Evolutionary conservation across 2,888 invertebrate genomes (phyloP), one percentile per base, ranked within the genome.

Genomic region (Merodon equestris): DNA sequence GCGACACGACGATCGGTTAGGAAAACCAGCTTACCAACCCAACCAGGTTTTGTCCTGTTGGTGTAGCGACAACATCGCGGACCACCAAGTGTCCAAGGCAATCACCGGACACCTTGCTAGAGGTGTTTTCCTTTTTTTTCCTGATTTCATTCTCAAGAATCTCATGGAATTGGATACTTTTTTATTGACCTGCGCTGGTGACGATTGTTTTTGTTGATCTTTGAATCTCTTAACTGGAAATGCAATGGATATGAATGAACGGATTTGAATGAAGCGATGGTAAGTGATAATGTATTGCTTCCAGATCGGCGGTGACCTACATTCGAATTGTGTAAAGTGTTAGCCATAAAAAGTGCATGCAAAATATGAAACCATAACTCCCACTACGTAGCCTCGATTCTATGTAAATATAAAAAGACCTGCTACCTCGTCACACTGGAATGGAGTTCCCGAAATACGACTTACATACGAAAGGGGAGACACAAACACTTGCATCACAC

Each of bases 1-100:
- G 73, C 48, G 56, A 64, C 68, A 79, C 73, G 73, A 68, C 73
- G 68, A 54, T 27, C 27, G 27, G 27, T 56, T 64, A 64, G 64
- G 9, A 54, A 51, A 77, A 77, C 77, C 77, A 67, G 77, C 61
- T 77, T 47, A 1, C 60, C 27, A 27, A 70, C 2, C 60, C 27
- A 27, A 70, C 74, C 74, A 63, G 79, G 54, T 74, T 74, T 60
- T 74, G 45, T 79, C 68, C 72, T 68, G 72, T n/a, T 56, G 9
- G 17, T 47, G 34, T 34, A 66, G 60, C 68, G 47, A 70, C 40
- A 40, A n/a, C 50, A 18, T 70, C 40, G 60, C 44, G 63, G 79
- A 79, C 79, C 79, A 79, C 74, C 74, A 45, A 58, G 73, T 58
- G 63, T 64, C 79, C 64, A 79, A 74, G 68, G 79, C 74, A 50